Evolutionary conservation across 2,888 invertebrate genomes (phyloP).

Genomic region (Ophion ellenae): DNA sequence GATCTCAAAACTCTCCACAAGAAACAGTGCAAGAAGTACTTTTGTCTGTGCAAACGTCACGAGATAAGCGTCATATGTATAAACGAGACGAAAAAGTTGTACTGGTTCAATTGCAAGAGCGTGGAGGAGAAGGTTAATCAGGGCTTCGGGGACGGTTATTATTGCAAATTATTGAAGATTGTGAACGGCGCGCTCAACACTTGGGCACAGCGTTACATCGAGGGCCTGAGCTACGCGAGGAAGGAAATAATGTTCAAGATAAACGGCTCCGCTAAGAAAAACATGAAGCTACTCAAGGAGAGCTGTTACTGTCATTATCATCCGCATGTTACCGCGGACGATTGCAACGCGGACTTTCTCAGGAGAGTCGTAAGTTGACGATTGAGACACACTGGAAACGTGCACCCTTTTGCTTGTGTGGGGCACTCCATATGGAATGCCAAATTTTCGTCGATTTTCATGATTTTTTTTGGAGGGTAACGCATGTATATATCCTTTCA

Average conservation of each 20-base stretch:
- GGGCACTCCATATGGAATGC: too few species aligned
- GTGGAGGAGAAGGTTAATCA: conserved; percentile 80
- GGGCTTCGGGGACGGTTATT: conserved; percentile 80
- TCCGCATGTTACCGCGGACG: conserved; percentile 93
- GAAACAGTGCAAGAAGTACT: conserved; percentile 80
- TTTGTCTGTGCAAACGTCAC: conserved; percentile 80
- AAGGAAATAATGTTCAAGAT: conserved; percentile 81
- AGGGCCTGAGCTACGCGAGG: conserved; percentile 77
- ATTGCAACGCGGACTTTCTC: conserved; percentile 94
- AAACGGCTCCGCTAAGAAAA: conserved; percentile 80
- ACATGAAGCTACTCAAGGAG: conserved; percentile 82
- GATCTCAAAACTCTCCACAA: conserved; percentile 78
- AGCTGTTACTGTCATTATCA: conserved; percentile 88
- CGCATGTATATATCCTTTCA: too few species aligned
- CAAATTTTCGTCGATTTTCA: too few species aligned
- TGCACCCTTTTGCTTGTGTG: neutral
- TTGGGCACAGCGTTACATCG: conserved; percentile 80
- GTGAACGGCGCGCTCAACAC: conserved; percentile 79
- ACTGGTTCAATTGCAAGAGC: conserved; percentile 81
- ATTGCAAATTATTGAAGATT: conserved; percentile 79
- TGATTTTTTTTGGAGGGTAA: too few species aligned
- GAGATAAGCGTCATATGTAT: conserved; percentile 82
- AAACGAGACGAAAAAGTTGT: conserved; percentile 80
- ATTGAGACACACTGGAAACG: neutral
- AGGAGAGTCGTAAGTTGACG: conserved; percentile 88